These are phyloP conservation scores for Helarctos malayanus DNA, from an alignment of 2,797 vertebrate species.

Conservation along the genomic window DNA sequence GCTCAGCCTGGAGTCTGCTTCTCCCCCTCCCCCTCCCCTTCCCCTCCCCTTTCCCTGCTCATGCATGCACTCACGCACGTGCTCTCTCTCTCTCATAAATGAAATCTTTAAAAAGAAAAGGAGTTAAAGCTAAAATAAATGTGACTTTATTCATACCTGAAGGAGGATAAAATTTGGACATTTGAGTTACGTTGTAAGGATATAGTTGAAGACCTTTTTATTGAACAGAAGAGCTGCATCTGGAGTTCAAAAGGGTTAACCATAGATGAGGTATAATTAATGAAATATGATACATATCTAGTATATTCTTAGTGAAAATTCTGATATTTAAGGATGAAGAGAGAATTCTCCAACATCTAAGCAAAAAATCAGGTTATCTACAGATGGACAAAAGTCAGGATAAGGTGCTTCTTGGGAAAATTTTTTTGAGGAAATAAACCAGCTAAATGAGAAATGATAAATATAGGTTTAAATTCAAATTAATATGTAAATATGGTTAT, in stretches of 20 bases:
- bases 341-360: background rate
- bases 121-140: background rate
- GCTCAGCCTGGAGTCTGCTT: background rate
- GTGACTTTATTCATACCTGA: background rate
- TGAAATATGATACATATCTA: background rate
- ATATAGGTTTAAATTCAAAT: constrained; percentile 24
- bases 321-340: constrained; percentile 1
- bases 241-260: background rate
- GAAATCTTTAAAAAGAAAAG: background rate
- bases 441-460: background rate
- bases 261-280: background rate
- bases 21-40: background rate
- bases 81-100: background rate
- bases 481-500: background rate
- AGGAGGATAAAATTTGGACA: background rate
- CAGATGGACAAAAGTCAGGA: background rate
- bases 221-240: background rate
- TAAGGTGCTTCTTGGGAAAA: background rate
- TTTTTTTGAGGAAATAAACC: background rate
- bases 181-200: constrained; percentile 34
- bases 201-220: background rate
- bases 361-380: background rate
- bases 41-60: background rate
- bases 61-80: background rate
- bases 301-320: background rate